Conservation (phyloP, 2,888 invertebrate species). For the Cyclophora punctaria region DNA sequence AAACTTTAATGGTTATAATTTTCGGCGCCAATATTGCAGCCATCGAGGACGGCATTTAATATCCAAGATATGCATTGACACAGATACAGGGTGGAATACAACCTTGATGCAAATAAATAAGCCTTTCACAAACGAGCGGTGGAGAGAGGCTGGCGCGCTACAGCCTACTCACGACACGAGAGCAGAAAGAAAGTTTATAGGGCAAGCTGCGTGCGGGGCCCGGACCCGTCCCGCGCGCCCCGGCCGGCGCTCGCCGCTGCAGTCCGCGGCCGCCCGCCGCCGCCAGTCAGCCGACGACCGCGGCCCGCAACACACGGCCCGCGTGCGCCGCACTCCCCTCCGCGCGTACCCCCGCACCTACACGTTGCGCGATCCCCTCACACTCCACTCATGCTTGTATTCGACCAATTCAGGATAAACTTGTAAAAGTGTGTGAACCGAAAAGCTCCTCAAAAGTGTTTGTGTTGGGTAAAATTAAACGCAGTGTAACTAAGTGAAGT, state of each 20-base stretch:
- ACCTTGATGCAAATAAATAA: slow-evolving; percentile 34
- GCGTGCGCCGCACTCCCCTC: background rate
- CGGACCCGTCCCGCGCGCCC: slow-evolving; percentile 17
- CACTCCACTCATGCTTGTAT: slow-evolving; percentile 24
- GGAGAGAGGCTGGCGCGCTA: slow-evolving; percentile 22
- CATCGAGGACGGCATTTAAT: too few relatives aligned
- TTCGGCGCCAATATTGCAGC: too few relatives aligned
- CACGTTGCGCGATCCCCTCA: slow-evolving; percentile 30
- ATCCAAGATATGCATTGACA: background rate
- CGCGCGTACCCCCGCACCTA: slow-evolving; percentile 20
- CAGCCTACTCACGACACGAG: slow-evolving; percentile 47
- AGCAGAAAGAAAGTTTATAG: slow-evolving; percentile 61
- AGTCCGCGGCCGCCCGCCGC: slow-evolving; percentile 13
- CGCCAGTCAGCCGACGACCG: slow-evolving; percentile 40
- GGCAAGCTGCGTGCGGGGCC: slow-evolving; percentile 37
- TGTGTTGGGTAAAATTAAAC: slow-evolving; percentile 36
- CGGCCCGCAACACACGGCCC: slow-evolving; percentile 10
- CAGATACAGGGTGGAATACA: slow-evolving; percentile 15
- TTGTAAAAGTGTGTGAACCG: slow-evolving; percentile 23
- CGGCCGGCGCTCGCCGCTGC: slow-evolving; percentile 22
- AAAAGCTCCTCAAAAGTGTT: slow-evolving; percentile 22
- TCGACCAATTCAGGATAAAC: slow-evolving; percentile 28
- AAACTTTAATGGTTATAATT: too few relatives aligned
- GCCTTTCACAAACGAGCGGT: slow-evolving; percentile 58
- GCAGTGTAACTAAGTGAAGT: slow-evolving; percentile 37